A percentile compares a stretch with the other conserved stretches of the same genome.
Conservation (phyloP, 2,113 vertebrate species). For the Todiramphus chloris region DNA sequence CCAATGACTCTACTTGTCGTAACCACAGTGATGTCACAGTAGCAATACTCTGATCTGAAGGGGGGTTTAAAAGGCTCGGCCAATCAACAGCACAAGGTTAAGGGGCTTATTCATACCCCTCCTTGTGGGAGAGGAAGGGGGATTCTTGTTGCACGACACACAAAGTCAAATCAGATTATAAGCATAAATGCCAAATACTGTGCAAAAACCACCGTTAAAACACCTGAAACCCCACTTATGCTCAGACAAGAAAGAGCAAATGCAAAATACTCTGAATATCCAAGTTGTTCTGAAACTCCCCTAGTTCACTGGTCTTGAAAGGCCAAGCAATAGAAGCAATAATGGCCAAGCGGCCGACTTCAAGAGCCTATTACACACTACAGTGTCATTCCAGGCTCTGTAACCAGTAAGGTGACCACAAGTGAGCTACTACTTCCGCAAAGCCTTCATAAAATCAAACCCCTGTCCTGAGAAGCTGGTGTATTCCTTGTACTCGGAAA, state of each 20-base stretch:
- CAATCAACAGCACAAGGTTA: neutral
- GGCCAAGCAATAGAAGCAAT: neutral
- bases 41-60: neutral
- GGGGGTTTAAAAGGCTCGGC: neutral
- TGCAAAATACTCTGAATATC: neutral
- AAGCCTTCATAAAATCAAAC: neutral
- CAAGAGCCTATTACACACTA: fast-evolving
- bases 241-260: neutral
- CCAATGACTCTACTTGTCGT: neutral
- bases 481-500: neutral
- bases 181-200: neutral
- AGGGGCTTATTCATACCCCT: neutral
- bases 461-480: neutral
- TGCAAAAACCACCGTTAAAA: neutral
- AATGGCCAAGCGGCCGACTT: neutral
- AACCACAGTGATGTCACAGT: neutral
- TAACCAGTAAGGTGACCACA: neutral
- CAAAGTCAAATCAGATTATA: fast-evolving
- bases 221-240: neutral
- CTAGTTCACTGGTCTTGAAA: neutral
- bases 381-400: fast-evolving
- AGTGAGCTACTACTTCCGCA: neutral
- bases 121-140: neutral
- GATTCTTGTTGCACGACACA: neutral
- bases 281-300: neutral